Conservation (phyloP, 2,888 invertebrate species). For the Tachina lurida region DNA sequence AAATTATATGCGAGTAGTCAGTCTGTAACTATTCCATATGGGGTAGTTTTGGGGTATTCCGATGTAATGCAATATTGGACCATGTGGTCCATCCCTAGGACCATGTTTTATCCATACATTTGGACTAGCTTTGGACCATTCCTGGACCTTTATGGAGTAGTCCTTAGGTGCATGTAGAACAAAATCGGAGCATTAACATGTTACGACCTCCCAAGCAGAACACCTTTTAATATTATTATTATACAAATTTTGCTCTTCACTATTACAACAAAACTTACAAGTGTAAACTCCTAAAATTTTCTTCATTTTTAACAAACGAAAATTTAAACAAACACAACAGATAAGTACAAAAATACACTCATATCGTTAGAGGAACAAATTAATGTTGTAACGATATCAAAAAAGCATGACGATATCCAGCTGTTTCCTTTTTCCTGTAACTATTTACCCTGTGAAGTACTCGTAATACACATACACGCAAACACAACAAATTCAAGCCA, state of each 20-base stretch:
- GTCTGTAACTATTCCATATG: too few relatives aligned
- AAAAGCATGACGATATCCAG: conserved; percentile 57
- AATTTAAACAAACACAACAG: conserved; percentile 7
- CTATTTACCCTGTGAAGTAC: neutral
- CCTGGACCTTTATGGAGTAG: too few relatives aligned
- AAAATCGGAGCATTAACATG: too few relatives aligned
- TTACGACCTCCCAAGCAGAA: too few relatives aligned
- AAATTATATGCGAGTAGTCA: too few relatives aligned
- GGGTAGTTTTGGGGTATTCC: too few relatives aligned
- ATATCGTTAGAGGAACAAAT: conserved; percentile 30
- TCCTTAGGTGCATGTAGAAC: too few relatives aligned
- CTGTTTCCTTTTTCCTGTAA: conserved; percentile 54
- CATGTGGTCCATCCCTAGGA: too few relatives aligned
- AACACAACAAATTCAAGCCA: neutral
- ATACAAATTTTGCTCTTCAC: neutral
- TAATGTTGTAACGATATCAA: conserved; percentile 61
- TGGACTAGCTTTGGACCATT: too few relatives aligned
- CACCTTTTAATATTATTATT: too few relatives aligned
- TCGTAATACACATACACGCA: neutral
- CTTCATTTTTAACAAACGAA: conserved; percentile 39
- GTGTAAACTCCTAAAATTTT: conserved; percentile 35
- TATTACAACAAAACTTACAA: neutral
- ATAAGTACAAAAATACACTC: neutral
- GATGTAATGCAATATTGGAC: too few relatives aligned
- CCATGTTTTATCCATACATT: too few relatives aligned